Conservation (phyloP, 2,888 invertebrate species). For the Gymnocheta viridis region DNA sequence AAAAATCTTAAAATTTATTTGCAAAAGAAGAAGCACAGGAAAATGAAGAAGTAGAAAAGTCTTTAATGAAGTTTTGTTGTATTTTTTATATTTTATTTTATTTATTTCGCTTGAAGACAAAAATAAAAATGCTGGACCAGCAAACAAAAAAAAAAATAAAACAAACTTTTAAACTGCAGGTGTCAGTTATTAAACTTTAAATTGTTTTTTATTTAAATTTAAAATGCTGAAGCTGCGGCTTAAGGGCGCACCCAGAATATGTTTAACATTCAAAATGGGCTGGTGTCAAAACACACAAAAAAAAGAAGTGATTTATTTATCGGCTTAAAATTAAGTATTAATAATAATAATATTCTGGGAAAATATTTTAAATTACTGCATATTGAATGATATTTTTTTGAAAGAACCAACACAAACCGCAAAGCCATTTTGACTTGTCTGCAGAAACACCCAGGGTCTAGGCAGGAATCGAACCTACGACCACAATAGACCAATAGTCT, state of each 20-base stretch:
- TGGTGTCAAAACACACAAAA: not conserved
- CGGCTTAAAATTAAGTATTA: not conserved
- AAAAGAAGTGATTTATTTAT: not conserved
- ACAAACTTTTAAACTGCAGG: slow-evolving; percentile 44
- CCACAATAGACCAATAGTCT: no score
- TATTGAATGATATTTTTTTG: no score
- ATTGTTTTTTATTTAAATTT: slow-evolving; percentile 34
- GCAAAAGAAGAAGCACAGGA: not conserved
- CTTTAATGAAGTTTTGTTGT: slow-evolving; percentile 43
- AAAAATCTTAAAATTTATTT: slow-evolving; percentile 15
- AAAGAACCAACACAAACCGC: no score
- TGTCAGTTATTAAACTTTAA: slow-evolving; percentile 48
- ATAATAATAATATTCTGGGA: not conserved
- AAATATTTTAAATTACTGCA: slow-evolving; percentile 6
- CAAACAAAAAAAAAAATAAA: not conserved
- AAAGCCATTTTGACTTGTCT: no score
- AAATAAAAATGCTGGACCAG: slow-evolving; percentile 27
- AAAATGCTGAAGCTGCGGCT: not conserved
- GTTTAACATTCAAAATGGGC: slow-evolving; percentile 6
- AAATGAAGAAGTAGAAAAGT: no score
- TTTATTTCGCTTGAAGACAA: not conserved
- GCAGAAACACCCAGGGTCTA: no score
- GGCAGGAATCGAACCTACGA: no score
- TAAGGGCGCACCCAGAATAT: slow-evolving; percentile 40
- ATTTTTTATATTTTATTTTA: slow-evolving; percentile 5